These are phyloP conservation scores for Scylla paramamosain DNA, from an alignment of 1,140 invertebrate genomes.

Conservation along the genomic window DNA sequence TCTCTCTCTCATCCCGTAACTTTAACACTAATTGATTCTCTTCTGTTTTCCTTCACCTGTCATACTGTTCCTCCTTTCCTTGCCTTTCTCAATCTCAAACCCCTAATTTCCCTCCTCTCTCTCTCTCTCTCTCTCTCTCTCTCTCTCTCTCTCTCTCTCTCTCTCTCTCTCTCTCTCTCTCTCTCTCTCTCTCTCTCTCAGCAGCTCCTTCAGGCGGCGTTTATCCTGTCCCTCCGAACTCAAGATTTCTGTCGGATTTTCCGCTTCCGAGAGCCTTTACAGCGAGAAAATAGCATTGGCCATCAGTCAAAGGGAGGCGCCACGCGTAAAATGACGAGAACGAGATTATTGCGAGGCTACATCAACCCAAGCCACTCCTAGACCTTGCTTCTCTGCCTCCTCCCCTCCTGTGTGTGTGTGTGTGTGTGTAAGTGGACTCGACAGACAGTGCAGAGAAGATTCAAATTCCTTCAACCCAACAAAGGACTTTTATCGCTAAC, in stretches of 20 bases:
- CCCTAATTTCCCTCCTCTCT: neutral
- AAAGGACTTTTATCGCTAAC: too few species aligned
- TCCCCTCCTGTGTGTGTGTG: neutral
- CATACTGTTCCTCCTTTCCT: neutral
- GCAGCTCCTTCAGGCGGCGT: neutral
- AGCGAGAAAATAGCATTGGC: constrained; percentile 59
- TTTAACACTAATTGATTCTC: neutral
- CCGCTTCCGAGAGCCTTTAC: constrained; percentile 36
- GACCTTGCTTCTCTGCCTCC: neutral
- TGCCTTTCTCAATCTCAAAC: neutral
- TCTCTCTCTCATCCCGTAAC: neutral
- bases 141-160: neutral
- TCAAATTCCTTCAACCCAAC: too few species aligned
- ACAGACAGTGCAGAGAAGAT: neutral
- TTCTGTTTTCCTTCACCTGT: neutral
- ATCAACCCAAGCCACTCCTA: neutral
- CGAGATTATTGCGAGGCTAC: constrained; percentile 23
- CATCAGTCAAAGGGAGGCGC: constrained; percentile 36
- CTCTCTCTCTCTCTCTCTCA: neutral
- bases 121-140: neutral
- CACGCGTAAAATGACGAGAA: constrained; percentile 18
- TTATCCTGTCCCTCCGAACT: constrained; percentile 34
- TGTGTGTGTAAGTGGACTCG: neutral
- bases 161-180: neutral
- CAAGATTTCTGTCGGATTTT: constrained; percentile 55